Conservation (phyloP, 2,797 vertebrate species). For the Bufotes viridis region DNA sequence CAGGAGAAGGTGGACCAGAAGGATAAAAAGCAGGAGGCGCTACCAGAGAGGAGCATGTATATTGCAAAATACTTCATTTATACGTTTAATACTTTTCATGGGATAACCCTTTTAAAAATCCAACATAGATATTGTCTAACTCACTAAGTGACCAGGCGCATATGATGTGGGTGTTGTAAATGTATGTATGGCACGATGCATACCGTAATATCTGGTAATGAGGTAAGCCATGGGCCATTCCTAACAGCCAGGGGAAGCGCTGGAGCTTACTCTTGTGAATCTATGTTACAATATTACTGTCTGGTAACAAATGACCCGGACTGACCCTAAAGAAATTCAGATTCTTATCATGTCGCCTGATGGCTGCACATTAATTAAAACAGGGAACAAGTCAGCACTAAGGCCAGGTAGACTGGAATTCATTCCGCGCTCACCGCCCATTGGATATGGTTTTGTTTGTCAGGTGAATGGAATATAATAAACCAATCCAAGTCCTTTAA, state of each 20-base stretch:
- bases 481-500: not conserved
- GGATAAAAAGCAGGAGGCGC: no score
- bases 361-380: conserved; percentile 56
- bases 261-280: conserved; percentile 11
- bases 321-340: conserved; percentile 51
- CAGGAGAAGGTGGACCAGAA: no score
- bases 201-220: not conserved
- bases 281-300: conserved; percentile 35
- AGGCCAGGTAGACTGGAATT: conserved; percentile 20
- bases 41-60: no score
- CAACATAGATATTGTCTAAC: no score
- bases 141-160: not conserved
- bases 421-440: not conserved
- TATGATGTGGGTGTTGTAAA: not conserved
- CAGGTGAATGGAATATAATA: conserved; percentile 20
- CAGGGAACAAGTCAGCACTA: conserved; percentile 13
- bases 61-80: no score
- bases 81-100: no score
- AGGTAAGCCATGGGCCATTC: not conserved
- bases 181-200: not conserved
- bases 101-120: no score
- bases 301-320: conserved; percentile 31
- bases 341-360: conserved; percentile 39
- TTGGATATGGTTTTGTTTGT: conserved; percentile 17
- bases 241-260: not conserved